Conservation (phyloP, 2,797 vertebrate genomes). For the Chlorospingus flavigularis region DNA sequence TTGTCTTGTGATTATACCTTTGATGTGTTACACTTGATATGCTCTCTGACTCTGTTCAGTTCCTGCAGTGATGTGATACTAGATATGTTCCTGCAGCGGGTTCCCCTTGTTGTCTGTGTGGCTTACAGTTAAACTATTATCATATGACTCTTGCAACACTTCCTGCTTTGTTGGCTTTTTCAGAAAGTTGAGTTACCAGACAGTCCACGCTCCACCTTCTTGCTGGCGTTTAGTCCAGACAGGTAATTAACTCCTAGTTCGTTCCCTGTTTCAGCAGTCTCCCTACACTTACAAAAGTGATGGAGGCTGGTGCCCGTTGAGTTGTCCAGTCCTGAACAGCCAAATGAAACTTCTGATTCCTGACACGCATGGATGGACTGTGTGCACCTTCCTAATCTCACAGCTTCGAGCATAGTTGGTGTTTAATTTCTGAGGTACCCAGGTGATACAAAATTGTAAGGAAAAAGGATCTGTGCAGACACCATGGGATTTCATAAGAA, state of each 20-base stretch:
- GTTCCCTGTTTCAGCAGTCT: constrained; percentile 21
- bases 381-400: not conserved
- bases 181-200: constrained; percentile 99
- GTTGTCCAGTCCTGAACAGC: not conserved
- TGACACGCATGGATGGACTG: not conserved
- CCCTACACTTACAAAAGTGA: not conserved
- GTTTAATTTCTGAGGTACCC: constrained; percentile 14
- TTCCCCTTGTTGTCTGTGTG: constrained; percentile 46
- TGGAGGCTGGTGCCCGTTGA: not conserved
- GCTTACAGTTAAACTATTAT: constrained; percentile 42
- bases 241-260: constrained; percentile 80
- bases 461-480: not conserved
- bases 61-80: constrained; percentile 17
- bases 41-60: constrained; percentile 29
- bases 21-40: not conserved
- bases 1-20: not conserved
- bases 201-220: constrained; percentile 98
- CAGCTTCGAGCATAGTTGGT: not conserved
- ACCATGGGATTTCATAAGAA: not conserved
- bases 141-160: constrained; percentile 54
- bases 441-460: not conserved
- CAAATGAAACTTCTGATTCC: not conserved
- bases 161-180: constrained; percentile 68
- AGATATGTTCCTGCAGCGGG: not conserved
- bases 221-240: constrained; percentile 98